Evolutionary conservation across 2,797 vertebrate genomes (phyloP).

Genomic region (Helicolenus hilgendorfi): DNA sequence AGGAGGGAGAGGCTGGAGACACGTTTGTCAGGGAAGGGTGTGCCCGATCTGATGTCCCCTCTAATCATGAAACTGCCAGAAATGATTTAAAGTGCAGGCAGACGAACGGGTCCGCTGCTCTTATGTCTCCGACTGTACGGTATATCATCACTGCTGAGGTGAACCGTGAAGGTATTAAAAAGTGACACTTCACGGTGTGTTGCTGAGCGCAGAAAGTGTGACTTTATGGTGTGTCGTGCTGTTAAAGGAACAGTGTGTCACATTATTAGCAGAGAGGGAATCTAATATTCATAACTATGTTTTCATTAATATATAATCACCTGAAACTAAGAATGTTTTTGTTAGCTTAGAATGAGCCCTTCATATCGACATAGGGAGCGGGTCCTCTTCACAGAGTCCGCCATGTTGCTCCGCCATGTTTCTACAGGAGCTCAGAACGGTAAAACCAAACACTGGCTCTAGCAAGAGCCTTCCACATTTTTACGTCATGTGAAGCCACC

Average conservation of each 20-base stretch:
- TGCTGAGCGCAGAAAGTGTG: no score
- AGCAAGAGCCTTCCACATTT: no score
- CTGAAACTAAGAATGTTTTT: no score
- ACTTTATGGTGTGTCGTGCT: neutral
- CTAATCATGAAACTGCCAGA: slow-evolving; percentile 78
- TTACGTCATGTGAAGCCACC: no score
- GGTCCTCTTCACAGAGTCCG: no score
- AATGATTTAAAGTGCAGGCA: slow-evolving; percentile 70
- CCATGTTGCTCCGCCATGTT: no score
- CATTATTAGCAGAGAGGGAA: neutral
- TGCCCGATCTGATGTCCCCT: slow-evolving; percentile 47
- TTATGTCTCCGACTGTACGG: slow-evolving; percentile 33
- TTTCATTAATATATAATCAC: no score
- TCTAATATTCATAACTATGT: no score
- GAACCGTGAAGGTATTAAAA: slow-evolving; percentile 3
- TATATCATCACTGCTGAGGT: slow-evolving; percentile 56
- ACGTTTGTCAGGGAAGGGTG: slow-evolving; percentile 31
- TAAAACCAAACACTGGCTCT: no score
- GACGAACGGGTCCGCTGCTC: slow-evolving; percentile 35
- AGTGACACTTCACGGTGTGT: neutral
- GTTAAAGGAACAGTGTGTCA: neutral
- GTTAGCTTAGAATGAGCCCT: no score
- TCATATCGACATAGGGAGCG: no score
- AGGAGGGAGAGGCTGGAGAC: slow-evolving; percentile 16
- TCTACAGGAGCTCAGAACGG: no score